Base-by-base conservation (phyloP, 2,797 vertebrate species). In the Benthosema pterotum region DNA sequence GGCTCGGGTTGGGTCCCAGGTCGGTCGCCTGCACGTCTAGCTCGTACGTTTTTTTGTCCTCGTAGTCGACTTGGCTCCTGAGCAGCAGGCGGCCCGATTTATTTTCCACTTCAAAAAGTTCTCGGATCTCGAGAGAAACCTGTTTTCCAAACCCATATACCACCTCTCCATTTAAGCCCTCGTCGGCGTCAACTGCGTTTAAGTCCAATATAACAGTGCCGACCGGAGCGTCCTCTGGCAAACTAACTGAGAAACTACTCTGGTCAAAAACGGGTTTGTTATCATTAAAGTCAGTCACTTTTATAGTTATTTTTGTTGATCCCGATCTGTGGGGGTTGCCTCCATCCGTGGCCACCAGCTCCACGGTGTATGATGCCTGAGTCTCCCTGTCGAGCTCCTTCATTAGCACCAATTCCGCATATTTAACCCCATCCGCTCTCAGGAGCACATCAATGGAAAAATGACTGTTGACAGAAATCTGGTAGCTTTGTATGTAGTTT, bases 281-380 rank as follows among this genome's bases (percentile, higher is more conserved):
- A 89, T 99, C 97, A 0, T 99, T 99, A 67, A 95, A 96, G 12
- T 99, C 97, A 1, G 95, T 93, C 63, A 99, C 97, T 0, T 92
- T 93, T 9, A 99, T 89, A 0, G 91, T 94, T 65, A 99, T 92
- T 0, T 94, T 94, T 7, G 95, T 94, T 0, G 94, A 94, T 46
- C 95, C 94, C 0, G 94, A 94, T 66, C 93, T 92, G 0, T 86
- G 72, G 0, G 96, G 96, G 49, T 87, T 92, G 2, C 97, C 96
- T 0, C 96, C 96, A 5, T 98, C 97, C 54, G 92, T 92, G 69
- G 97, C 97, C 57, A 96, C 94, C 73, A 99, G 92, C 67, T 95
- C 94, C 80, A 99, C 86, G 0, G 86, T 91, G 87, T 94, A 95
- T 14, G 92, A 83, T 1, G 95, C 92, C 85, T 95, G 94, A 54